Evolutionary conservation across 2,888 invertebrate genomes (phyloP), one percentile per base, ranked within the genome.

Genomic region (Mesoligia furuncula): DNA sequence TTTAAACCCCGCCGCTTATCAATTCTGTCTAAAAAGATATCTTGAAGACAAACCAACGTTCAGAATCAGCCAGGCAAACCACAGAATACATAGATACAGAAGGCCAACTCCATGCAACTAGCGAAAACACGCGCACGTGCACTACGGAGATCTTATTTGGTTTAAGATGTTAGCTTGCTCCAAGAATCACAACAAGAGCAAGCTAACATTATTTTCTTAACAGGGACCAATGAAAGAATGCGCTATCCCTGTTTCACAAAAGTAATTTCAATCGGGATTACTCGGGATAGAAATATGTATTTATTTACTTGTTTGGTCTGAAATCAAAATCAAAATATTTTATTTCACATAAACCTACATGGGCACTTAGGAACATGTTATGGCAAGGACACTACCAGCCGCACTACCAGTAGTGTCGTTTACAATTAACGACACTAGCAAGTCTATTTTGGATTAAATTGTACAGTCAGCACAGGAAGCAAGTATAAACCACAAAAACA

Each of bases 11-110:
- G 66, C 62, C 51, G 65, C 80, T 80, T 84, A 84, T 85, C 85
- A 80, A 86, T 79, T 61, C 72, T 36, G 62, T 64, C 45, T 48
- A 75, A 80, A 80, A 80, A 59, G 75, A 87, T 85, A 71, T 72
- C 54, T 71, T 71, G 27, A 42, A 73, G 67, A 77, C 79, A 86
- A 77, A 78, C 79, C 79, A 84, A 73, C 68, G 85, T 72, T 67
- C 71, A 62, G 65, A 75, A 76, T 70, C 73, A 77, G 71, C 77
- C 31, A 81, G 7, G 48, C 67, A 39, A 20, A 66, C 57, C 78
- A 66, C 24, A 20, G 65, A 61, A n/a, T 83, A 78, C 11, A 54
- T 27, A 61, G 0, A 3, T 11, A 36, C 79, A 79, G 79, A 79
- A 79, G 24, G n/a, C 17, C 7, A 0, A 15, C 13, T 83, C n/a